A percentile compares a stretch with the other conserved stretches of the same genome.
phyloP scores from a whole-genome alignment of 2,113 vertebrate species.

The Zosterops borbonicus region DNA sequence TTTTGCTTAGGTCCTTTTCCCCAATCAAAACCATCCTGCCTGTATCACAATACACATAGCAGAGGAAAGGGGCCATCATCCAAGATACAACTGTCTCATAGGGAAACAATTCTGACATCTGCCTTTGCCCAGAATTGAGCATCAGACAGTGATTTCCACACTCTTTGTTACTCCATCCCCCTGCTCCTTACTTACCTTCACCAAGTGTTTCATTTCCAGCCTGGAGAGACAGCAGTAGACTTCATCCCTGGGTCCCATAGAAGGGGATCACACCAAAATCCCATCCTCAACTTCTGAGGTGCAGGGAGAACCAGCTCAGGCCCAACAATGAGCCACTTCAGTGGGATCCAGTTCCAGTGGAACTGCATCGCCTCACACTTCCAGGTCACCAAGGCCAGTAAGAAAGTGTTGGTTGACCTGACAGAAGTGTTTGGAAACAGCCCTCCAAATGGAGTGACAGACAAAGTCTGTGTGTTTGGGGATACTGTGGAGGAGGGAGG shows the following conservation, averaged over 20 bases:
- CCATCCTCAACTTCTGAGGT: background rate
- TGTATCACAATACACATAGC: background rate
- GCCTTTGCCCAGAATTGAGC: background rate
- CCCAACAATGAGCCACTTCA: conserved; percentile 7
- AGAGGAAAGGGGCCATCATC: background rate
- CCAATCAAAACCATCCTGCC: background rate
- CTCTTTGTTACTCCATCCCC: background rate
- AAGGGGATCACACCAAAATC: conserved; percentile 33
- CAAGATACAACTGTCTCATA: background rate
- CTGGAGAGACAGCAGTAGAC: background rate
- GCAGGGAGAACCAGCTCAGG: conserved; percentile 48
- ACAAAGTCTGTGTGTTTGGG: background rate
- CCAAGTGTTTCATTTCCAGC: background rate
- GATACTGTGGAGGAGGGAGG: background rate
- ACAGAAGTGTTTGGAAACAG: background rate
- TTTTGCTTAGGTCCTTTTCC: background rate
- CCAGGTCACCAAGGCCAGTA: conserved; percentile 16
- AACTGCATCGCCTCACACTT: background rate
- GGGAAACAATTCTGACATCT: background rate
- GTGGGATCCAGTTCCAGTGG: conserved; percentile 15
- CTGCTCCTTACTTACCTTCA: background rate
- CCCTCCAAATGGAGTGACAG: background rate
- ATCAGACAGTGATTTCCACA: background rate
- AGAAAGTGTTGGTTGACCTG: background rate
- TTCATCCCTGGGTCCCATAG: background rate